Percentiles rank a stretch among this genome's conserved stretches.
Evolutionary conservation across 2,888 invertebrate genomes (phyloP).

Genomic region (Acleris holmiana): DNA sequence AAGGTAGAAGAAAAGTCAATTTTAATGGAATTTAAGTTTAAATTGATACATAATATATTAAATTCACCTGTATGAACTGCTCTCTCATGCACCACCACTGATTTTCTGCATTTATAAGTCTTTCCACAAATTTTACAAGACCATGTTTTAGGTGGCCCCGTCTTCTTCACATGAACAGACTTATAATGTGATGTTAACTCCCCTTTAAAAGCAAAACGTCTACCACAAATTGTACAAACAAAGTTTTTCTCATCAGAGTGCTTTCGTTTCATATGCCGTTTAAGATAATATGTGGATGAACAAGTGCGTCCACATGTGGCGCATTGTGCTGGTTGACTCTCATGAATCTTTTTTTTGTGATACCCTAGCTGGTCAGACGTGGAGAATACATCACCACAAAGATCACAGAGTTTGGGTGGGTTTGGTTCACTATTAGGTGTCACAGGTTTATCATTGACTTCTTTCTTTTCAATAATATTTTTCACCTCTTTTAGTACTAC

Average conservation of each 20-base stretch:
- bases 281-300: conserved; percentile 60
- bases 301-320: conserved; percentile 62
- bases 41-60: conserved; percentile 5
- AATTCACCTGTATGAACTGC: conserved; percentile 77
- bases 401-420: conserved; percentile 62
- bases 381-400: conserved; percentile 68
- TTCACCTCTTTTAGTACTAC: conserved; percentile 21
- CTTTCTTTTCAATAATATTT: conserved; percentile 48
- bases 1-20: no score
- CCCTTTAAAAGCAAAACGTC: conserved; percentile 63
- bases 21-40: no score
- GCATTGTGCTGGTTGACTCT: conserved; percentile 60
- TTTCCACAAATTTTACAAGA: conserved; percentile 72
- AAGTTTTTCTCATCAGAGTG: conserved; percentile 62
- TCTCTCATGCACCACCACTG: conserved; percentile 73
- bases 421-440: conserved; percentile 40
- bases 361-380: conserved; percentile 54
- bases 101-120: conserved; percentile 68
- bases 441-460: conserved; percentile 43
- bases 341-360: conserved; percentile 65
- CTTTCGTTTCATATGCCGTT: conserved; percentile 65
- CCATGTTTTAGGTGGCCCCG: conserved; percentile 55
- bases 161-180: conserved; percentile 64
- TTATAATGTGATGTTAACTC: conserved; percentile 64
- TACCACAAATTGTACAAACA: conserved; percentile 67